A percentile compares a stretch with the other conserved stretches of the same genome.
Evolutionary conservation across 2,888 invertebrate species (phyloP).

Genomic region (Harpalus rufipes): DNA sequence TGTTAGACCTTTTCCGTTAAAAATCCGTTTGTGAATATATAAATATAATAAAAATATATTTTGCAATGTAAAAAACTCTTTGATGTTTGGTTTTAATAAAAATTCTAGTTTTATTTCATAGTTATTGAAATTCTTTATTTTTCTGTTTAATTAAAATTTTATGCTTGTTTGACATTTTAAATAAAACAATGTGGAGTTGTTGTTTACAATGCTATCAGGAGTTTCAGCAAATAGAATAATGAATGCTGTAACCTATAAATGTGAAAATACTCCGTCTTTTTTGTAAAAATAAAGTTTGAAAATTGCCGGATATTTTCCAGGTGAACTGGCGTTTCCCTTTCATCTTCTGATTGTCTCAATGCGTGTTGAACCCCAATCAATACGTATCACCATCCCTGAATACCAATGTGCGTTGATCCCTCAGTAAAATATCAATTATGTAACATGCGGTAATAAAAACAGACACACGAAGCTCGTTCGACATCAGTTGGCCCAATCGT

Average conservation of each 20-base stretch:
- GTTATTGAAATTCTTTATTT: neutral
- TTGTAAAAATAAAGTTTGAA: too few relatives aligned
- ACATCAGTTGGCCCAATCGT: too few relatives aligned
- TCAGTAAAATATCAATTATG: too few relatives aligned
- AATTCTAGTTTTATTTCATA: neutral
- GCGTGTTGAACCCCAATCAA: too few relatives aligned
- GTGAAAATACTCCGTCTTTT: too few relatives aligned
- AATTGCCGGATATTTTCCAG: too few relatives aligned
- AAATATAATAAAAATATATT: neutral
- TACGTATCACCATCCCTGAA: too few relatives aligned
- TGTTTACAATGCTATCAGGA: neutral
- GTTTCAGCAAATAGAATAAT: neutral
- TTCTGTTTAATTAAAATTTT: neutral
- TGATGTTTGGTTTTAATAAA: neutral
- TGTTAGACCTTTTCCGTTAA: neutral
- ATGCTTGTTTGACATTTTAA: neutral
- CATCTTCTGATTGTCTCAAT: too few relatives aligned
- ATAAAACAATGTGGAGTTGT: neutral
- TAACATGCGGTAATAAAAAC: too few relatives aligned
- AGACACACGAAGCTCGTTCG: too few relatives aligned
- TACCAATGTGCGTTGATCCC: too few relatives aligned
- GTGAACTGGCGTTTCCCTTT: too few relatives aligned
- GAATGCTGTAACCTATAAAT: neutral
- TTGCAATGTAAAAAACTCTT: neutral
- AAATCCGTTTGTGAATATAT: neutral